Evolutionary conservation across 1,140 invertebrate species (phyloP).

Genomic region (Lucilia sericata): DNA sequence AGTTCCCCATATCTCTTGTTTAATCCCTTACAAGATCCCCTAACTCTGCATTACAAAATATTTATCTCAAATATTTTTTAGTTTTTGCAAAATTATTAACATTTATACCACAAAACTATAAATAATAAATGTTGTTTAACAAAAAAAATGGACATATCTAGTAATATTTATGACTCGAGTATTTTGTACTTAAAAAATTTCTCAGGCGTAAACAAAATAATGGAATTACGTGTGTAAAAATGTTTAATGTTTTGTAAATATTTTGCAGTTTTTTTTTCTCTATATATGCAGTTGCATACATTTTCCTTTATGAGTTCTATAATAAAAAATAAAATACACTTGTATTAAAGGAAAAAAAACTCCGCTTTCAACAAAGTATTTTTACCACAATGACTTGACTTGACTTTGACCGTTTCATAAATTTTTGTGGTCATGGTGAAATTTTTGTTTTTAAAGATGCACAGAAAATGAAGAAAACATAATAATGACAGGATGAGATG

Average conservation of each 20-base stretch:
- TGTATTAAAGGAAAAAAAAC: neutral
- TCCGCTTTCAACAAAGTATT: neutral
- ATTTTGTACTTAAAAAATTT: slow-evolving; percentile 20
- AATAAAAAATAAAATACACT: neutral
- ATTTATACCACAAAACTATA: no score
- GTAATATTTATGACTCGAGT: neutral
- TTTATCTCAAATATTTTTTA: no score
- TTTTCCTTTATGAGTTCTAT: neutral
- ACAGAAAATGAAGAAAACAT: neutral
- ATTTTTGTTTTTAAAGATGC: neutral
- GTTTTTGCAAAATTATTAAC: no score
- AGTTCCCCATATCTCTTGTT: no score
- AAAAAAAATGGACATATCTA: no score
- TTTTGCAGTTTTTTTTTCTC: neutral
- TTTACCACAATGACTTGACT: neutral
- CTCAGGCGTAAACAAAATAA: slow-evolving; percentile 22
- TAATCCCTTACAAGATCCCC: no score
- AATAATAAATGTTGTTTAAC: no score
- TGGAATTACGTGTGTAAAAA: slow-evolving; percentile 24
- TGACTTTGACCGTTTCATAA: slow-evolving; percentile 10
- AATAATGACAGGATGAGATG: slow-evolving; percentile 26
- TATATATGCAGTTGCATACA: neutral
- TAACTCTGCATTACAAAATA: no score
- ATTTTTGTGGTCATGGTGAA: slow-evolving; percentile 29
- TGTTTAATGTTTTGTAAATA: neutral